Evolutionary conservation across 2,888 invertebrate species (phyloP).

Genomic region (Mesorhabditis spiculigera): DNA sequence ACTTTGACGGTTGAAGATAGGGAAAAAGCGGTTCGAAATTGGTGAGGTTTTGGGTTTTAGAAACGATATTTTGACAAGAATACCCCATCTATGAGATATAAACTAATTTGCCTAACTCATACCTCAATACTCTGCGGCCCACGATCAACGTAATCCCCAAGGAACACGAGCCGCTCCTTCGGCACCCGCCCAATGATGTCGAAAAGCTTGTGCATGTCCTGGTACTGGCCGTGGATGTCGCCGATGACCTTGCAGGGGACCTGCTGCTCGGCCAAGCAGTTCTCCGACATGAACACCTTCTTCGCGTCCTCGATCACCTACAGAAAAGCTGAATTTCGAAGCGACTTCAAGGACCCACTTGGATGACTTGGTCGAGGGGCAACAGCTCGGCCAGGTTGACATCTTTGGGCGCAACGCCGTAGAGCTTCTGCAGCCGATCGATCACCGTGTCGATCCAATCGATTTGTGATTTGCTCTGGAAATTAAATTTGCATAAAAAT

Average conservation of each 20-base stretch:
- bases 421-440: background rate
- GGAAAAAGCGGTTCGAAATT: no score
- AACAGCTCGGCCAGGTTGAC: background rate
- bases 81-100: background rate
- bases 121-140: conserved; percentile 49
- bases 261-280: conserved; percentile 38
- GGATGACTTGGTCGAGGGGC: background rate
- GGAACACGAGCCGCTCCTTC: conserved; percentile 39
- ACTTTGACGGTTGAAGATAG: no score
- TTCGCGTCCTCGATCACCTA: background rate
- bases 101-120: background rate
- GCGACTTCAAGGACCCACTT: background rate
- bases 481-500: background rate
- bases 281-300: conserved; percentile 35
- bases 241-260: conserved; percentile 51
- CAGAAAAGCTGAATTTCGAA: background rate
- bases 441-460: background rate
- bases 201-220: conserved; percentile 45
- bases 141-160: conserved; percentile 52
- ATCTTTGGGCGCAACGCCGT: background rate
- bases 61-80: background rate
- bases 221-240: conserved; percentile 48
- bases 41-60: background rate
- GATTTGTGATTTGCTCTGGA: conserved; percentile 1
- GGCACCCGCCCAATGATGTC: conserved; percentile 49